Evolutionary conservation across 2,113 vertebrate genomes (phyloP).

Genomic region (Lucifuga dentata): DNA sequence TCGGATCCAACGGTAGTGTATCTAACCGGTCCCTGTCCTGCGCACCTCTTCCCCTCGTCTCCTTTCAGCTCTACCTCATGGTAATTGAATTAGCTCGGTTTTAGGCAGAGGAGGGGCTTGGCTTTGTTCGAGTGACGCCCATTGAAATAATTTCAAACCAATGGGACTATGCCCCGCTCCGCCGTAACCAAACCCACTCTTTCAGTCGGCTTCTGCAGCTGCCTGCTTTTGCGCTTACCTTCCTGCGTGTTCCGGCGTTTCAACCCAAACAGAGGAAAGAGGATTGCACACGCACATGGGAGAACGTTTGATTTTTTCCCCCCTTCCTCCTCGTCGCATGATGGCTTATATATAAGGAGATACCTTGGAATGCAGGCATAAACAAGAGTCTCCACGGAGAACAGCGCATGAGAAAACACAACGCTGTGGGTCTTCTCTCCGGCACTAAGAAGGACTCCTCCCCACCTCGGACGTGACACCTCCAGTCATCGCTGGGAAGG

Average conservation of each 20-base stretch:
- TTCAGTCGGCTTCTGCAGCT: constrained; percentile 79
- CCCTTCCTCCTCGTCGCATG: constrained; percentile 32
- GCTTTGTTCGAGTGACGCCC: constrained; percentile 81
- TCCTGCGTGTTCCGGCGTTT: constrained; percentile 62
- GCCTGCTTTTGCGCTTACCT: constrained; percentile 72
- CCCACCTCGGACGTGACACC: constrained; percentile 75
- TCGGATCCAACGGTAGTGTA: constrained; percentile 44
- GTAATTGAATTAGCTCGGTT: constrained; percentile 94
- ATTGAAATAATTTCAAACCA: constrained; percentile 79
- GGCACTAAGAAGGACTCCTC: constrained; percentile 73
- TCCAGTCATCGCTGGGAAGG: constrained; percentile 50
- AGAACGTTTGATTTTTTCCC: constrained; percentile 62
- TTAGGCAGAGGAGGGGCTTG: constrained; percentile 80
- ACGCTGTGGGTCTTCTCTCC: constrained; percentile 53
- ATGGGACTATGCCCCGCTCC: constrained; percentile 75
- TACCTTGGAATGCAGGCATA: constrained; percentile 74
- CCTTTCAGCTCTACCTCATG: constrained; percentile 69
- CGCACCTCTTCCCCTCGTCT: constrained; percentile 46
- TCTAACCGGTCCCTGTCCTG: constrained; percentile 54
- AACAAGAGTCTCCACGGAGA: constrained; percentile 69
- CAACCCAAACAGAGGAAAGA: constrained; percentile 73
- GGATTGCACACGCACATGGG: constrained; percentile 79
- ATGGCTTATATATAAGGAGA: constrained; percentile 75
- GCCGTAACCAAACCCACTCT: constrained; percentile 80
- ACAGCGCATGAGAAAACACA: constrained; percentile 63